These are phyloP conservation scores for Schizothorax lantsangensis DNA, from an alignment of 2,797 vertebrate species.

Conservation along the genomic window DNA sequence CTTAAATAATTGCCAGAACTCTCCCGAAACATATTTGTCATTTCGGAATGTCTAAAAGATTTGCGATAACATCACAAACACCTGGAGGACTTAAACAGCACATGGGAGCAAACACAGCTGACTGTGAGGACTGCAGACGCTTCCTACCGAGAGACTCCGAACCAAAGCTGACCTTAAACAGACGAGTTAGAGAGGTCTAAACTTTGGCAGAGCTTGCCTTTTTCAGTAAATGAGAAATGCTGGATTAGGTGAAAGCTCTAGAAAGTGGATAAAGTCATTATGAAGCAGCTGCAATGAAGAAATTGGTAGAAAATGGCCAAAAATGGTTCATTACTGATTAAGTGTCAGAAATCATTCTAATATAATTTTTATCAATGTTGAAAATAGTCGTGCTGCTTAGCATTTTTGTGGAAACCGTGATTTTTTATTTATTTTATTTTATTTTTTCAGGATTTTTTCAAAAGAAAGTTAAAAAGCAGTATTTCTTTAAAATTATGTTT, in stretches of 20 bases:
- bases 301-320: neutral
- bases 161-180: slow-evolving; percentile 10
- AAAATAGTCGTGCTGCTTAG: neutral
- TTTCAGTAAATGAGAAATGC: neutral
- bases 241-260: neutral
- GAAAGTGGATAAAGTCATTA: neutral
- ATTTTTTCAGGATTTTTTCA: neutral
- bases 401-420: neutral
- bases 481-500: neutral
- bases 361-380: neutral
- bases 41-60: slow-evolving; percentile 34
- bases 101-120: slow-evolving; percentile 20
- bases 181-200: neutral
- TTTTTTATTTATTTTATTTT: neutral
- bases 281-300: neutral
- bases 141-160: neutral
- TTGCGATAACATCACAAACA: slow-evolving; percentile 39
- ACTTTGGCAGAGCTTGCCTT: slow-evolving; percentile 11
- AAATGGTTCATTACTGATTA: neutral
- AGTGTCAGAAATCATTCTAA: neutral
- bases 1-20: slow-evolving; percentile 40
- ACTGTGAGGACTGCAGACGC: slow-evolving; percentile 23
- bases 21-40: slow-evolving; percentile 27
- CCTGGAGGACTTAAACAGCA: slow-evolving; percentile 33
- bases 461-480: neutral